Evolutionary conservation across 30 jellyfish, hydroid and myxozoan species (phyloP), one percentile per base, ranked within the genome.

Genomic region (Hydractinia echinata): DNA sequence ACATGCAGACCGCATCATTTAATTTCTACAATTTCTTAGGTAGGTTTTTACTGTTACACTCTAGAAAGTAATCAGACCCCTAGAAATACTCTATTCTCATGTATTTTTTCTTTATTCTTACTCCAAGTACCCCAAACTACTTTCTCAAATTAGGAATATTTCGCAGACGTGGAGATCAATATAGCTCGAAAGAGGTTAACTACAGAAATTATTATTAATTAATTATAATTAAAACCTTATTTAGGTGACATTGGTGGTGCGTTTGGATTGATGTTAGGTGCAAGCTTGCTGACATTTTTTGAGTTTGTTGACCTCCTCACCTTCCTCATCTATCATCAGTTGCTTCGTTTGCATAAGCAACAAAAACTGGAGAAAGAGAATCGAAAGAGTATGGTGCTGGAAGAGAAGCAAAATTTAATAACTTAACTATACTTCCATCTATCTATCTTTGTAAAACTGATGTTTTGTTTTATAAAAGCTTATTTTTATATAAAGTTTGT

Each of bases 231-330:
- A 71, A 16, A 6, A n/a, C 50, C 15, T 8, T 54, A 4, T 77
- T 9, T 14, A 77, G 85, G 85, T 54, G 85, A 77, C 58, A 77
- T 77, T 54, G 85, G 85, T 0, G 85, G 85, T 11, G 85, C 55
- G 49, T 18, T 77, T 58, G 85, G 85, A 9, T 20, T 77, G 76
- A 77, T 77, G 85, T 77, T 77, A 60, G 85, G 85, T 0, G 85
- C 85, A 61, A 77, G 85, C 30, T 50, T 77, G 81, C 52, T 77
- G 21, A 77, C 85, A 54, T 77, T 77, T 77, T 48, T 77, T 4
- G 85, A 77, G 39, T 77, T 77, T 58, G 60, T 77, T 9, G 85
- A 77, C 30, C 49, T 77, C 15, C 55, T 77, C 13, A 61, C 60
- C 6, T 77, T 77, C 53, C 74, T 77, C 30, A 61, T 16, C 5